A percentile compares a stretch with the other conserved stretches of the same genome.
These are phyloP conservation scores for Astur gentilis DNA, from an alignment of 2,113 vertebrate species.

Conservation along the genomic window DNA sequence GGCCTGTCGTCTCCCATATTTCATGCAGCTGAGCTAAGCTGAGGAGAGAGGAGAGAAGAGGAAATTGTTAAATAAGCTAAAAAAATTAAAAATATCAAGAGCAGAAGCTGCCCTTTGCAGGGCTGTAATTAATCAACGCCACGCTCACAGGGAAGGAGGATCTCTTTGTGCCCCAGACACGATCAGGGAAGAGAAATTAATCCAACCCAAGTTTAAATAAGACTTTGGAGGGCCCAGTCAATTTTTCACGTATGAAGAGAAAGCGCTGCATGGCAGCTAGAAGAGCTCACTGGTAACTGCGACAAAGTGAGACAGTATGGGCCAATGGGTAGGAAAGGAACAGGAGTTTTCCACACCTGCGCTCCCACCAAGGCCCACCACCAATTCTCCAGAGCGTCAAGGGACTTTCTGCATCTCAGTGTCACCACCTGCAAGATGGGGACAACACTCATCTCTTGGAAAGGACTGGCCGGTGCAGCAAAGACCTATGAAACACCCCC, in stretches of 20 bases:
- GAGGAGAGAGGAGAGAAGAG: constrained; percentile 7
- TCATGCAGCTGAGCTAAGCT: constrained; percentile 60
- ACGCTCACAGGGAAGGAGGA: background rate
- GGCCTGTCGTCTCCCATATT: constrained; percentile 96
- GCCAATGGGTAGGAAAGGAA: background rate
- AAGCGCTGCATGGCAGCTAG: accelerated
- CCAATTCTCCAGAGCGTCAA: accelerated
- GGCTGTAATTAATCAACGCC: background rate
- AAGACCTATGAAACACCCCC: no score
- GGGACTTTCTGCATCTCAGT: background rate
- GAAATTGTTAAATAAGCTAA: constrained; percentile 50
- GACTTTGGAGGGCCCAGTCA: background rate
- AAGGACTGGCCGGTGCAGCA: background rate
- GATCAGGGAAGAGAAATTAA: background rate
- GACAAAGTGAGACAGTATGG: background rate
- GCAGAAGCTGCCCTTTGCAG: constrained; percentile 37
- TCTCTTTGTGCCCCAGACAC: background rate
- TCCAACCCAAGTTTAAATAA: background rate
- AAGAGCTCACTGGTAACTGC: background rate
- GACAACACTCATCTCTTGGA: accelerated
- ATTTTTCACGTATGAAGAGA: background rate
- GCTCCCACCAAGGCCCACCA: background rate
- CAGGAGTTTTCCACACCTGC: background rate
- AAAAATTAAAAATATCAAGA: background rate
- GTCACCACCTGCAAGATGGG: background rate